Base-by-base conservation (phyloP, 92 coral and sea anemone species). In the Actinernus sp. region DNA sequence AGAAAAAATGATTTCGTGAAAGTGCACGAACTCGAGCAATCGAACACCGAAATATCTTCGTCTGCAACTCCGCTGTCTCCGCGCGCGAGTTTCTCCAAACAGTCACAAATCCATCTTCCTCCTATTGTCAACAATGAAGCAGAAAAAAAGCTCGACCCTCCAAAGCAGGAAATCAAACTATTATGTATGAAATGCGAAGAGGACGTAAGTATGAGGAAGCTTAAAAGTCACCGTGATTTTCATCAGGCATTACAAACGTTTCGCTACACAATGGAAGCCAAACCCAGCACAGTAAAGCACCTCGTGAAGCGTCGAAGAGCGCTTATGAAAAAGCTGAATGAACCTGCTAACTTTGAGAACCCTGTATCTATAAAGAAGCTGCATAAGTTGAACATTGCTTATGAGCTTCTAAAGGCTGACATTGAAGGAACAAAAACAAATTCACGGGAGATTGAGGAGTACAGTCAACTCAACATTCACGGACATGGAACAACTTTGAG, bases 171-270 rank as follows among this genome's bases (percentile, higher is more conserved):
- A 28, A 73, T 93, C 34, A 62, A 90, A 22, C 82, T 91, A 46
- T 49, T 87, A 34, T 93, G 98, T 54, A 65, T 91, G 89, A 85
- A 90, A 63, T 93, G 98, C 70, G 91, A 84, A 44, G 96, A 93
- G 65, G 96, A 93, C 58, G 83, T 91, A 6, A 72, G 53, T 20
- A 85, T 93, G n/a, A 71, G 86, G 49, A 50, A 78, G 26, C 62
- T 90, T 34, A 68, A 73, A 61, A 90, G 85, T 23, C 98, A 93
- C 68, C 93, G 89, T 23, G 84, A 88, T 18, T 83, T 92, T 44
- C 98, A 93, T 79, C 63, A 68, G 14, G 98, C 97, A 0, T 25
- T 93, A 54, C 65, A 72, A 56, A 70, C 88, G 28, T 91, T 78
- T 57, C 83, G 82, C 25, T 93, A 68, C 68, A 65, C 84, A 13